These are phyloP conservation scores for Drosophila greeni DNA, from an alignment of 2,888 invertebrate species.

Conservation along the genomic window DNA sequence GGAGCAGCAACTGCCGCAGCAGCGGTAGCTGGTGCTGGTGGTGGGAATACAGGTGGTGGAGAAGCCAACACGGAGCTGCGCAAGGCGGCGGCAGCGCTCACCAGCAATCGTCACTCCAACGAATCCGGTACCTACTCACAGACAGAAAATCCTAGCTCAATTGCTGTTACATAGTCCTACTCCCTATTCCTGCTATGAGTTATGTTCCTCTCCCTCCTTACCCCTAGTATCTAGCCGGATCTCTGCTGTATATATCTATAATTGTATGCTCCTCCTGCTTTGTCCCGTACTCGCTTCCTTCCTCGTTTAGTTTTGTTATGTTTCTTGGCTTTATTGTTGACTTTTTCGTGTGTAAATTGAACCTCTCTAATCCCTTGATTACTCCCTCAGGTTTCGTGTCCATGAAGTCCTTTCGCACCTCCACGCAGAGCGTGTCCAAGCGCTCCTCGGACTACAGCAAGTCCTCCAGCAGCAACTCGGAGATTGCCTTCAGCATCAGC, in stretches of 20 bases:
- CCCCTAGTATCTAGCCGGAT: background rate
- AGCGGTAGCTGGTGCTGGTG: background rate
- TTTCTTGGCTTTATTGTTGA: conserved; percentile 3
- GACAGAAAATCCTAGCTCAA: background rate
- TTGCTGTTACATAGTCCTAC: conserved; percentile 1
- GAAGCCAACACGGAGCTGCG: conserved; percentile 75
- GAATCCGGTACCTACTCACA: conserved; percentile 76
- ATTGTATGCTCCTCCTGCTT: background rate
- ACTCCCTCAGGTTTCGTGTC: conserved; percentile 81
- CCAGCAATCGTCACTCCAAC: conserved; percentile 78
- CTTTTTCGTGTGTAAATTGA: too few relatives aligned
- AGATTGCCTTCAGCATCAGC: conserved; percentile 67
- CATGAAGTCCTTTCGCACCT: conserved; percentile 82
- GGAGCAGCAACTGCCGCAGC: background rate
- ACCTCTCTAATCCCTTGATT: background rate
- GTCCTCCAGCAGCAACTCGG: conserved; percentile 74
- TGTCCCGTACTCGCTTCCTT: background rate
- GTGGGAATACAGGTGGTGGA: conserved; percentile 2
- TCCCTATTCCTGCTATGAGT: background rate
- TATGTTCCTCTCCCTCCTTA: background rate
- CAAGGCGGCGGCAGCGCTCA: conserved; percentile 62
- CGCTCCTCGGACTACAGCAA: conserved; percentile 82
- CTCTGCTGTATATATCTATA: background rate
- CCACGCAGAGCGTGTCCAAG: conserved; percentile 82
- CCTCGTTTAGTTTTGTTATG: background rate